These are phyloP conservation scores for Arrhopalites spinosus DNA, from an alignment of 2,888 invertebrate genomes.

Conservation along the genomic window DNA sequence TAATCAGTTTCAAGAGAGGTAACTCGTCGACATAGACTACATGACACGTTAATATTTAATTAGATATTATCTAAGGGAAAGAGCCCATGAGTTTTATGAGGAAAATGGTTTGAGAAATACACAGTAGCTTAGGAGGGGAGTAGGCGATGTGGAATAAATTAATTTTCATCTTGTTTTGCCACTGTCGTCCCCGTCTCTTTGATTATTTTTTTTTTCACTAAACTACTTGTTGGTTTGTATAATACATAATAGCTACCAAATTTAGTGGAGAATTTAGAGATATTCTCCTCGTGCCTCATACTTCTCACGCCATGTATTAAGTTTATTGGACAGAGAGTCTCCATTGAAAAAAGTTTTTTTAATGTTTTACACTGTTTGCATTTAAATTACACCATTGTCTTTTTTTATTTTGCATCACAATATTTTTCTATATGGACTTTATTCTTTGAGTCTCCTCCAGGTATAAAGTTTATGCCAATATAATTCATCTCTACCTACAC, in stretches of 20 bases:
- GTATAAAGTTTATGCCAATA: no score
- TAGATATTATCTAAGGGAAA: no score
- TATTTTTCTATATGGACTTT: no score
- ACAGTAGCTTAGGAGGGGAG: constrained; percentile 14
- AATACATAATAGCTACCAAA: neutral
- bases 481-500: no score
- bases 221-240: neutral
- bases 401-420: no score
- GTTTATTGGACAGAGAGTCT: neutral
- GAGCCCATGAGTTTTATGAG: no score
- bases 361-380: constrained; percentile 10
- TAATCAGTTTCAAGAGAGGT: no score
- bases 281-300: neutral
- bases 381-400: constrained; percentile 3
- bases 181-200: constrained; percentile 8
- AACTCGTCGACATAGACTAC: no score
- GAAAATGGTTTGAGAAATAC: neutral
- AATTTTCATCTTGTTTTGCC: constrained; percentile 18
- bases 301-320: neutral
- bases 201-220: neutral
- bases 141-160: neutral
- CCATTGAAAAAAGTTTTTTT: neutral
- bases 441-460: no score
- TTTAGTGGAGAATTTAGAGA: neutral
- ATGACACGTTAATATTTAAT: no score